These are phyloP conservation scores for Daubentonia madagascariensis DNA, from an alignment of 2,113 vertebrate species.

Conservation along the genomic window DNA sequence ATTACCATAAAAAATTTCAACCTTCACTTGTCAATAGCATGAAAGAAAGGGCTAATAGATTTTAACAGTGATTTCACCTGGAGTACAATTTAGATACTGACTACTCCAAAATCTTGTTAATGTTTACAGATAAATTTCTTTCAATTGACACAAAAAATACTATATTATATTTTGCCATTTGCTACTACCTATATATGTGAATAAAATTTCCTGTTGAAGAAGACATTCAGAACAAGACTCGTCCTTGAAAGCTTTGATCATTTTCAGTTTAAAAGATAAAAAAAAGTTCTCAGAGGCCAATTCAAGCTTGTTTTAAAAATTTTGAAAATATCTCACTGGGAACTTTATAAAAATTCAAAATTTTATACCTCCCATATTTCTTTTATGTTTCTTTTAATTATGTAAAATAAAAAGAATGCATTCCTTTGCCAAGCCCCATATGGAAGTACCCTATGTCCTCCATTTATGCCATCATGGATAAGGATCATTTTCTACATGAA, in stretches of 20 bases:
- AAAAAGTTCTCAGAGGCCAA: neutral
- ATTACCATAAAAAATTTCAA: neutral
- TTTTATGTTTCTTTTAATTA: neutral
- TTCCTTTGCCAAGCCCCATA: neutral
- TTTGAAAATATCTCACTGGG: neutral
- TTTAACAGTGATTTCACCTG: neutral
- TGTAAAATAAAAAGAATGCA: neutral
- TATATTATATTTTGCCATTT: neutral
- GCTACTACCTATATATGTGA: neutral
- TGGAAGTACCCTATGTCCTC: fast-evolving
- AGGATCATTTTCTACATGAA: neutral
- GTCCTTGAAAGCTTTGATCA: neutral
- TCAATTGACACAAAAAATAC: neutral
- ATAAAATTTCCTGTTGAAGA: neutral
- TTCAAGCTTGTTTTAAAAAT: neutral
- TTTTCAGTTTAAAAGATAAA: neutral
- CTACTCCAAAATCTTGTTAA: neutral
- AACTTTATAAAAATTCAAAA: neutral
- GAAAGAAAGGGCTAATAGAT: neutral
- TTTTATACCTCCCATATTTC: neutral
- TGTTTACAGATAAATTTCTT: neutral
- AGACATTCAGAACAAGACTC: neutral
- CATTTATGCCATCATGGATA: neutral
- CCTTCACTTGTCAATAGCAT: neutral
- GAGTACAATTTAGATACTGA: neutral